Conservation (phyloP, 2,113 vertebrate species). For the Arizona elegans region DNA sequence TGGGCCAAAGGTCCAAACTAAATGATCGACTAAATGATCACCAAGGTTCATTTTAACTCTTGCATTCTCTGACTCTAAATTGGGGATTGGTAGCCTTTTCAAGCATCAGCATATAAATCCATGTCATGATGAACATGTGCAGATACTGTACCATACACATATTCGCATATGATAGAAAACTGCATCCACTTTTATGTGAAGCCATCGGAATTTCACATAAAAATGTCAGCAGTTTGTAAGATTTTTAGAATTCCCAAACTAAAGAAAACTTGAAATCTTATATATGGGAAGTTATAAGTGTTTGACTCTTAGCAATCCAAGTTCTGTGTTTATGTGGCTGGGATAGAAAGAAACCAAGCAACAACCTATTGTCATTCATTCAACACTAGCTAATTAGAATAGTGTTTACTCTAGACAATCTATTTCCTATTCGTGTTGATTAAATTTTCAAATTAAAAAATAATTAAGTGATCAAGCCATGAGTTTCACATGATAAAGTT, state of each 20-base stretch:
- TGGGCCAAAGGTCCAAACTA: background rate
- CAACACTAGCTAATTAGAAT: background rate
- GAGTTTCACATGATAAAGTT: background rate
- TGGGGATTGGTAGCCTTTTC: background rate
- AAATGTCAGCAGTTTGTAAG: background rate
- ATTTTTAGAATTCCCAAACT: background rate
- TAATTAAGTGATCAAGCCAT: background rate
- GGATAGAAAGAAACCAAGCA: background rate
- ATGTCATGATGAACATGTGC: background rate
- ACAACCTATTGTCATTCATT: background rate
- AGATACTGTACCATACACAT: background rate
- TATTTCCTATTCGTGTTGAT: background rate
- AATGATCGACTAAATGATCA: background rate
- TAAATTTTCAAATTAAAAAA: background rate
- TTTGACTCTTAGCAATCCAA: background rate
- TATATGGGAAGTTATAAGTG: background rate
- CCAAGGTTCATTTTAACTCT: background rate
- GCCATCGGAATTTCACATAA: background rate
- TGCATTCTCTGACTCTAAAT: background rate
- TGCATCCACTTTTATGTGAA: background rate
- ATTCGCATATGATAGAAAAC: background rate
- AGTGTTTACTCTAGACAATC: background rate
- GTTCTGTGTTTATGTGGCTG: background rate
- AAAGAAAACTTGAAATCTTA: background rate
- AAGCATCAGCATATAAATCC: background rate